Percentiles rank a stretch among this genome's conserved stretches.
Evolutionary conservation across 2,888 invertebrate genomes (phyloP).

Genomic region (Polydesmus complanatus): DNA sequence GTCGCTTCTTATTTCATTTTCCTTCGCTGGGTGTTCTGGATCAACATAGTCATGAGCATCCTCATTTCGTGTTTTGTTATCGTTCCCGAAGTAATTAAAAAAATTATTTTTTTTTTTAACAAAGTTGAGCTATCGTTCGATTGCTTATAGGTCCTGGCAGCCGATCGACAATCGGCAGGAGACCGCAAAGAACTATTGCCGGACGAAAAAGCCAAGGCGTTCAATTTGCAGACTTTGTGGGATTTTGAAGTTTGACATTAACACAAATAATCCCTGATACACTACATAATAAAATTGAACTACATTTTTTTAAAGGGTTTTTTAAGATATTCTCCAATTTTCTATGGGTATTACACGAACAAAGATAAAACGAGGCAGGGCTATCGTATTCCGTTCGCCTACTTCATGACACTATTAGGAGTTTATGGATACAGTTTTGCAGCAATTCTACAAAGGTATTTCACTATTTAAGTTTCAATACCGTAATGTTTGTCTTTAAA

Average conservation of each 20-base stretch:
- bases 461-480: too few species aligned
- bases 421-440: constrained; percentile 92
- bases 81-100: constrained; percentile 65
- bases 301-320: too few species aligned
- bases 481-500: too few species aligned
- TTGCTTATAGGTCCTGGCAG: constrained; percentile 47
- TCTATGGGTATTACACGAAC: constrained; percentile 88
- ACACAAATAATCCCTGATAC: too few species aligned
- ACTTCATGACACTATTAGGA: constrained; percentile 76
- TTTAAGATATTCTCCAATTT: constrained; percentile 75
- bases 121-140: neutral
- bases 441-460: constrained; percentile 85
- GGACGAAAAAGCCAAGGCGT: constrained; percentile 60
- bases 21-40: constrained; percentile 91
- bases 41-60: constrained; percentile 76
- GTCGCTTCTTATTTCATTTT: constrained; percentile 97
- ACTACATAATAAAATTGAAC: too few species aligned
- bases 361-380: constrained; percentile 40
- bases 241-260: constrained; percentile 59
- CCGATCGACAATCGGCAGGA: constrained; percentile 38
- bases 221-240: constrained; percentile 84
- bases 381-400: constrained; percentile 82
- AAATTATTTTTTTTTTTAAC: neutral
- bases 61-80: constrained; percentile 77
- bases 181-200: constrained; percentile 60